These are phyloP conservation scores for Rhopalosiphum padi DNA, from an alignment of 1,140 invertebrate species.

Conservation along the genomic window DNA sequence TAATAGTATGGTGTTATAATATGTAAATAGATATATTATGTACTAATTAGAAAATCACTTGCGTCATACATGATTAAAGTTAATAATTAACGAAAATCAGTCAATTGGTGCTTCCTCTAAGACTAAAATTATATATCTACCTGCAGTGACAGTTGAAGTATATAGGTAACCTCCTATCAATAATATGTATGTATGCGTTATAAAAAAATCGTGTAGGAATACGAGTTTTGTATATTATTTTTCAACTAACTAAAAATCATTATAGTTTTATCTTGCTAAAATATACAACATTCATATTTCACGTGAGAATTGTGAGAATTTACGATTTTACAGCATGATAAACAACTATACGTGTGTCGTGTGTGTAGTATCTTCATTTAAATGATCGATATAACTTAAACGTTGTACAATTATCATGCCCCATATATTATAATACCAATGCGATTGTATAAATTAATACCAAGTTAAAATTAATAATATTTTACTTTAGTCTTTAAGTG, in stretches of 20 bases:
- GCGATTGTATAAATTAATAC: not conserved
- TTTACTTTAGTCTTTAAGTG: not conserved
- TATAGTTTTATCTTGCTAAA: not conserved
- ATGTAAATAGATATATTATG: not conserved
- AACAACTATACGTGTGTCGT: too few relatives aligned
- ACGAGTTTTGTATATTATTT: not conserved
- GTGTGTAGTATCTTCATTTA: not conserved
- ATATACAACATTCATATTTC: too few relatives aligned
- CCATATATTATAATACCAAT: not conserved
- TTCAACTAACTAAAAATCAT: not conserved
- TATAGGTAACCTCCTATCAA: not conserved
- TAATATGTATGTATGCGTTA: not conserved
- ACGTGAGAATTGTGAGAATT: too few relatives aligned
- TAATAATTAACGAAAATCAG: not conserved
- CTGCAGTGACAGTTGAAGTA: not conserved
- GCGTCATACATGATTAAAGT: not conserved
- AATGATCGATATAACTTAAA: not conserved
- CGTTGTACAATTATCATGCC: not conserved
- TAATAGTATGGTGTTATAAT: not conserved
- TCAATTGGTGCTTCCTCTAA: too few relatives aligned
- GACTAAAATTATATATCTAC: not conserved
- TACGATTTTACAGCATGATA: not conserved
- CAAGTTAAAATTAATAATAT: not conserved
- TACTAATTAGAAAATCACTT: not conserved
- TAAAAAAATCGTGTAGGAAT: not conserved